Percentiles rank a stretch among this genome's conserved stretches.
These are phyloP conservation scores for Trichogramma evanescens DNA, from an alignment of 2,888 invertebrate species.

Conservation along the genomic window DNA sequence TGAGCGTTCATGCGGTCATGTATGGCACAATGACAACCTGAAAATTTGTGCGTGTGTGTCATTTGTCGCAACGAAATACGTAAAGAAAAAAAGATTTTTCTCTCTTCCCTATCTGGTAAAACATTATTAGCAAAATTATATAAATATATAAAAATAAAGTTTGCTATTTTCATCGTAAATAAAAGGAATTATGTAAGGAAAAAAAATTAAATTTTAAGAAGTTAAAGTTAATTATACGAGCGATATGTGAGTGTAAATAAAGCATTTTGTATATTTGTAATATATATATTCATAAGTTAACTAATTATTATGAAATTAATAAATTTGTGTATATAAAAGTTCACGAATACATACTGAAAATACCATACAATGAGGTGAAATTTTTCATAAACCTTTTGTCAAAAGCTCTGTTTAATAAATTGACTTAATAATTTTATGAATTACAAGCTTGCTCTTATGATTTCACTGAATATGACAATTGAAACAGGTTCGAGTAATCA, in stretches of 20 bases:
- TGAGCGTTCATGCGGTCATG: constrained; percentile 15
- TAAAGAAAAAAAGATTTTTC: constrained; percentile 18
- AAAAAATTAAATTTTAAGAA: constrained; percentile 8
- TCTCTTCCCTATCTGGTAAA: constrained; percentile 20
- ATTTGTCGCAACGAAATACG: constrained; percentile 25
- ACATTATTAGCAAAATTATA: not conserved
- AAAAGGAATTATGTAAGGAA: constrained; percentile 1
- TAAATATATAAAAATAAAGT: not conserved
- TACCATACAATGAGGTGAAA: too few species aligned
- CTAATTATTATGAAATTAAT: constrained; percentile 15
- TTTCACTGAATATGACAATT: too few species aligned
- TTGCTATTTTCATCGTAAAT: constrained; percentile 15
- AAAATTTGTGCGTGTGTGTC: constrained; percentile 14
- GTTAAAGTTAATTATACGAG: constrained; percentile 11
- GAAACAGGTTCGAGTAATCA: too few species aligned
- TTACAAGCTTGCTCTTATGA: too few species aligned
- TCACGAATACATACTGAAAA: constrained; percentile 20
- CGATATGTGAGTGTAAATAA: constrained; percentile 21
- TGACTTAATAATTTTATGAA: too few species aligned
- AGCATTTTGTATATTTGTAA: constrained; percentile 25
- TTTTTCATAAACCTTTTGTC: too few species aligned
- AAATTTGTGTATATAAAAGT: constrained; percentile 18
- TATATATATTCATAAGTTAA: constrained; percentile 20
- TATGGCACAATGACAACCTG: too few species aligned
- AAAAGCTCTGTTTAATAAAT: too few species aligned